phyloP scores from a whole-genome alignment of 2,888 invertebrate species.

The Torymus aiolomorphi region DNA sequence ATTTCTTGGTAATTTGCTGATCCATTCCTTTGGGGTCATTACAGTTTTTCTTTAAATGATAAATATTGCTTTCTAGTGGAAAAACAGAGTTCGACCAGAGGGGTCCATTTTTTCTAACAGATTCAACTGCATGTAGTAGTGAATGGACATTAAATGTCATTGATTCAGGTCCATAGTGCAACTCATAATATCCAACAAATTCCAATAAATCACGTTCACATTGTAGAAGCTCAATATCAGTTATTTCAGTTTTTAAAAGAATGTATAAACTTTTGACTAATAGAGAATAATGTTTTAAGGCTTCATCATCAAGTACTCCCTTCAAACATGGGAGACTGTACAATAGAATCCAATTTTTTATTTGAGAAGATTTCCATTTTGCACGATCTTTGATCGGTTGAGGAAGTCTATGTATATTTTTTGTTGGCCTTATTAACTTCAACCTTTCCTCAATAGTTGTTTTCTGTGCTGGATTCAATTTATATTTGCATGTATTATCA shows the following conservation, averaged over 20 bases:
- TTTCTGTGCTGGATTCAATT: too few relatives aligned
- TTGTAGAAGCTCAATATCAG: constrained; percentile 47
- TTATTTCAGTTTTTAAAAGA: constrained; percentile 33
- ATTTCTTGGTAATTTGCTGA: constrained; percentile 44
- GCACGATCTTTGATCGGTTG: too few relatives aligned
- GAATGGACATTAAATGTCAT: constrained; percentile 60
- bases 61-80: too few relatives aligned
- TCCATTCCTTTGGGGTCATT: constrained; percentile 51
- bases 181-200: constrained; percentile 55
- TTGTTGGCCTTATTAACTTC: too few relatives aligned
- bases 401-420: too few relatives aligned
- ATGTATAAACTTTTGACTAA: constrained; percentile 1
- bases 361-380: too few relatives aligned
- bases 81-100: constrained; percentile 57
- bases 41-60: constrained; percentile 28
- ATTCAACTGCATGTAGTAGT: constrained; percentile 54
- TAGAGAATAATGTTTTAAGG: neutral
- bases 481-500: too few relatives aligned
- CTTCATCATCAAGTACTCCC: neutral
- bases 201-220: constrained; percentile 53
- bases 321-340: constrained; percentile 1
- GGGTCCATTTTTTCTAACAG: constrained; percentile 55
- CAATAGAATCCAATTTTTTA: too few relatives aligned
- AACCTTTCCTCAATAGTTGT: too few relatives aligned
- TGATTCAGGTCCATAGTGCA: constrained; percentile 45